These are phyloP conservation scores for Habroteleia sp. DNA, from an alignment of 2,888 invertebrate genomes.

Conservation along the genomic window DNA sequence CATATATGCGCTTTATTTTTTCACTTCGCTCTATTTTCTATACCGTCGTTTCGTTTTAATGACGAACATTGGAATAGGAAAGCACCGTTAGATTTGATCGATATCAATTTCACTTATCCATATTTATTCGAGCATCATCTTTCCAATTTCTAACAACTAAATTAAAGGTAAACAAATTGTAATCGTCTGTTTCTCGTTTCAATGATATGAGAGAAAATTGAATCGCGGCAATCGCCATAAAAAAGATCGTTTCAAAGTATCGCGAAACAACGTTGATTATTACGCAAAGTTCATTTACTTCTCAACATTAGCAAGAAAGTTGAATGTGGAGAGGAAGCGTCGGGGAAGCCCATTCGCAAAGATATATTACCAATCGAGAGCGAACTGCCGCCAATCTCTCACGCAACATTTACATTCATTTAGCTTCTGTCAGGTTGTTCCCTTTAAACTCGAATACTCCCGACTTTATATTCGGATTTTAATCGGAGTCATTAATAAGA, in stretches of 20 bases:
- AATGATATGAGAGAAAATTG: constrained; percentile 6
- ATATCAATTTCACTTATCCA: too few species aligned
- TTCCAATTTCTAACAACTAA: background rate
- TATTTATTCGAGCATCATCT: too few species aligned
- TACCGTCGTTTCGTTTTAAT: constrained; percentile 1
- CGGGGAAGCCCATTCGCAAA: constrained; percentile 27
- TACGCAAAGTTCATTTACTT: constrained; percentile 28
- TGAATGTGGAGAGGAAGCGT: constrained; percentile 2
- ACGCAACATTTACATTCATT: constrained; percentile 63
- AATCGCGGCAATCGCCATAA: constrained; percentile 10
- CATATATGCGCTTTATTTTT: too few species aligned
- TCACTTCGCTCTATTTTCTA: too few species aligned
- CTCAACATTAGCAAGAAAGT: constrained; percentile 18
- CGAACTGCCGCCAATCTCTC: constrained; percentile 47
- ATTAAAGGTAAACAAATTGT: constrained; percentile 14
- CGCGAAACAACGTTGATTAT: constrained; percentile 23
- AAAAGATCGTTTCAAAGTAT: constrained; percentile 31
- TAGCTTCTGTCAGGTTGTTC: constrained; percentile 37
- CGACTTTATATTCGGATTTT: constrained; percentile 56
- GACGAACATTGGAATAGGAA: too few species aligned
- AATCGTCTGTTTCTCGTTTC: background rate
- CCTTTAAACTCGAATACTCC: constrained; percentile 37
- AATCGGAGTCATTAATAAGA: constrained; percentile 58
- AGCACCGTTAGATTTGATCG: too few species aligned
- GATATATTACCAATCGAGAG: constrained; percentile 49